A percentile compares a stretch with the other conserved stretches of the same genome.
phyloP scores from a whole-genome alignment of 1,140 invertebrate genomes.

The Pseudachorutes palmiensis region DNA sequence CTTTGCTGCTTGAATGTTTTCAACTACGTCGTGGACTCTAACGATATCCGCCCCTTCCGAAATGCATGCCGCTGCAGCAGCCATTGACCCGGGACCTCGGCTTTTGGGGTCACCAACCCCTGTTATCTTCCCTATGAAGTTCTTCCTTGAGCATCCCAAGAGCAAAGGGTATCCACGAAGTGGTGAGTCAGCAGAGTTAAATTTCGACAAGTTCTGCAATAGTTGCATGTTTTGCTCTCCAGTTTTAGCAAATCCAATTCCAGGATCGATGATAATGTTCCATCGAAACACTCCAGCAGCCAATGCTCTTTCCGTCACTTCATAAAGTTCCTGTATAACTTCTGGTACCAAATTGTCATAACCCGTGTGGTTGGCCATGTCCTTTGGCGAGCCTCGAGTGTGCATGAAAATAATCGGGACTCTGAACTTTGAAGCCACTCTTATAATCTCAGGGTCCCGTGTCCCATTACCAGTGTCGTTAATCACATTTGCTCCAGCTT shows the following conservation, averaged over 20 bases:
- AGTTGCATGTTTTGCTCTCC: slow-evolving; percentile 2
- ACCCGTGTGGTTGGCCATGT: neutral
- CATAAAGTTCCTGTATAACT: neutral
- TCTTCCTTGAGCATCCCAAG: neutral
- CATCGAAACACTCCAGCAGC: neutral
- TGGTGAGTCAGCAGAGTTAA: neutral
- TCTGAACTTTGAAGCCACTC: neutral
- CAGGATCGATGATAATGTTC: neutral
- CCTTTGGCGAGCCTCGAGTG: neutral
- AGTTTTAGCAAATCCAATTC: slow-evolving; percentile 1
- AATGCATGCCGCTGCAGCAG: neutral
- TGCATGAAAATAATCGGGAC: neutral
- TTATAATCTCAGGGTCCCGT: neutral
- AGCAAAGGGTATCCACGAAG: neutral
- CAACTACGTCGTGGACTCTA: neutral
- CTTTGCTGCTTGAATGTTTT: slow-evolving; percentile 2
- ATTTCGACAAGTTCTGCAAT: neutral
- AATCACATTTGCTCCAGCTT: neutral
- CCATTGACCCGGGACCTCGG: neutral
- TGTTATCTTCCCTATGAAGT: neutral
- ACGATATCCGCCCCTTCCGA: neutral
- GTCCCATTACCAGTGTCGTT: neutral
- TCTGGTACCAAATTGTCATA: neutral
- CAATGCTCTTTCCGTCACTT: neutral
- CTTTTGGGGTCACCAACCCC: neutral